Conservation (phyloP, 2,888 invertebrate genomes). For the Eretmocerus hayati region DNA sequence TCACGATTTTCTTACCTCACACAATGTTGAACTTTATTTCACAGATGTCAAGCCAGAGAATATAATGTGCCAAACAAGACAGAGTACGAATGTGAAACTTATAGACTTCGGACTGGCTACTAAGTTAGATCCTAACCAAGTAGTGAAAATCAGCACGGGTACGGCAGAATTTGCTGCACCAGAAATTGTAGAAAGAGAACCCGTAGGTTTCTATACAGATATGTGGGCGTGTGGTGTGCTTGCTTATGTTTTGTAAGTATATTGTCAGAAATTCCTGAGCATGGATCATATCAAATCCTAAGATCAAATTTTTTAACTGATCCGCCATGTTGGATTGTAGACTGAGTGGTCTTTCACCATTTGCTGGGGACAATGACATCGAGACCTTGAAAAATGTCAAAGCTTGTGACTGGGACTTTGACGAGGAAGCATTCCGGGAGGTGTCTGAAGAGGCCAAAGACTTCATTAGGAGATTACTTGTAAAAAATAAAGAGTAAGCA, state of each 20-base stretch:
- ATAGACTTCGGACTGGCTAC: slow-evolving; percentile 99
- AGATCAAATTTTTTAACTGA: neutral
- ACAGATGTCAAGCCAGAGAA: slow-evolving; percentile 93
- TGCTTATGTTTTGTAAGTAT: slow-evolving; percentile 91
- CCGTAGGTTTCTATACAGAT: slow-evolving; percentile 99
- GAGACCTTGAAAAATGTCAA: slow-evolving; percentile 98
- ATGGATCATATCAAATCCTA: too few species aligned
- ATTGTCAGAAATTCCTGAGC: neutral
- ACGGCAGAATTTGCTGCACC: slow-evolving; percentile 99
- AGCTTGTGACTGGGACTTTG: slow-evolving; percentile 99
- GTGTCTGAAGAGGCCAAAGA: slow-evolving; percentile 97
- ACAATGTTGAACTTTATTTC: too few species aligned
- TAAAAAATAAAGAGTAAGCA: slow-evolving; percentile 86
- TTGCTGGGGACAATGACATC: slow-evolving; percentile 97
- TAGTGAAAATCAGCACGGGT: slow-evolving; percentile 97
- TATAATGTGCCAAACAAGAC: slow-evolving; percentile 97
- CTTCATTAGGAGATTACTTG: slow-evolving; percentile 87
- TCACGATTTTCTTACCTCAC: too few species aligned
- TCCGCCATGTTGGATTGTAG: slow-evolving; percentile 50
- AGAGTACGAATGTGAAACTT: slow-evolving; percentile 91
- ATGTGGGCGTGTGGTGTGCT: slow-evolving; percentile 99
- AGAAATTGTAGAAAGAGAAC: slow-evolving; percentile 96
- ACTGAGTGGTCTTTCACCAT: slow-evolving; percentile 94
- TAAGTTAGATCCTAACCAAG: slow-evolving; percentile 94
- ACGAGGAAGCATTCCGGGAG: slow-evolving; percentile 86